Evolutionary conservation across 2,113 vertebrate species (phyloP).

Genomic region (Crotalus tigris): DNA sequence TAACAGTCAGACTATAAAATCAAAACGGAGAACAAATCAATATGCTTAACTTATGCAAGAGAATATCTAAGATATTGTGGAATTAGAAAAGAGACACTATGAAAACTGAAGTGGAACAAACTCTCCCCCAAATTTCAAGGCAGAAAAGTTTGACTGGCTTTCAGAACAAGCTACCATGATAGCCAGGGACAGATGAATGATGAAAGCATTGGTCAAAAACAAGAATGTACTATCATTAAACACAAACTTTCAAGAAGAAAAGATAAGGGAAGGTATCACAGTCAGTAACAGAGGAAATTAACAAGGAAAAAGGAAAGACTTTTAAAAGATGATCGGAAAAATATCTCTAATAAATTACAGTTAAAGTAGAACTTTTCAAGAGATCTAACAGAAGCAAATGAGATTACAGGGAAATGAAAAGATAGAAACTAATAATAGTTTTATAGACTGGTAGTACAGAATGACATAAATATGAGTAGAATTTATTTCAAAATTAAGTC

Average conservation of each 20-base stretch:
- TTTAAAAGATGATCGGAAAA: background rate
- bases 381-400: background rate
- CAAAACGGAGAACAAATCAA: background rate
- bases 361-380: background rate
- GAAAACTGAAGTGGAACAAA: background rate
- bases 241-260: background rate
- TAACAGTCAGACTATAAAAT: background rate
- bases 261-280: background rate
- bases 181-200: background rate
- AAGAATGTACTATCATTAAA: background rate
- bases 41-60: background rate
- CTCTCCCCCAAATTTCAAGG: background rate
- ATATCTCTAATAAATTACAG: background rate
- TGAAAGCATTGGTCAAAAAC: background rate
- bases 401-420: background rate
- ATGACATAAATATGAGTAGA: background rate
- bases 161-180: background rate
- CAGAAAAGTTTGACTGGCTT: background rate
- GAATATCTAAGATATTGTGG: background rate
- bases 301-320: background rate
- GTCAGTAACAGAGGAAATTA: background rate
- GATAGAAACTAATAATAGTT: background rate
- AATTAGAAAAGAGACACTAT: background rate
- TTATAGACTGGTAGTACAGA: background rate
- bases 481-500: background rate